These are phyloP conservation scores for Myrmecophaga tridactyla DNA, from an alignment of 2,113 vertebrate species.

Conservation along the genomic window DNA sequence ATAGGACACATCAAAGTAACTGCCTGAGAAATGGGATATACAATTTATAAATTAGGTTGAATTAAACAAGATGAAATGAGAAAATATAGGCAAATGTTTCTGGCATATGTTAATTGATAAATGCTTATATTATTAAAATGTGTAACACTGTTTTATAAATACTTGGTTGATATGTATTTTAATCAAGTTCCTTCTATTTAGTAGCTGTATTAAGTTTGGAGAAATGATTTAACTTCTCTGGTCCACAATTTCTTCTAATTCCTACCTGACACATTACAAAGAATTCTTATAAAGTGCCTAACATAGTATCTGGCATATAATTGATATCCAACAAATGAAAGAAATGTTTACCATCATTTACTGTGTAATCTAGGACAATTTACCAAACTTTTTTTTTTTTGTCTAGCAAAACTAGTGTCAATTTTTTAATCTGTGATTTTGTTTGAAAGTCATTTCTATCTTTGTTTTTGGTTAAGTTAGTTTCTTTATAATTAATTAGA, in stretches of 20 bases:
- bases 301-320: not conserved
- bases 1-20: not conserved
- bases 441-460: not conserved
- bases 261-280: not conserved
- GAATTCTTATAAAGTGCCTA: not conserved
- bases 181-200: not conserved
- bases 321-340: not conserved
- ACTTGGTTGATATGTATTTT: not conserved
- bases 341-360: not conserved
- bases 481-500: not conserved
- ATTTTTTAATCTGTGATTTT: constrained; percentile 31
- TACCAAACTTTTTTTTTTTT: not conserved
- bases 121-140: not conserved
- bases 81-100: not conserved
- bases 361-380: not conserved
- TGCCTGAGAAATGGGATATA: not conserved
- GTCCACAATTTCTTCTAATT: not conserved
- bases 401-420: not conserved
- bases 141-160: not conserved
- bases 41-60: not conserved
- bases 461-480: not conserved
- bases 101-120: not conserved
- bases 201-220: not conserved
- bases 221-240: not conserved
- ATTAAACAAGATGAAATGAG: not conserved